Evolutionary conservation across 2,113 vertebrate genomes (phyloP).

Genomic region (Cinclus mexicanus): DNA sequence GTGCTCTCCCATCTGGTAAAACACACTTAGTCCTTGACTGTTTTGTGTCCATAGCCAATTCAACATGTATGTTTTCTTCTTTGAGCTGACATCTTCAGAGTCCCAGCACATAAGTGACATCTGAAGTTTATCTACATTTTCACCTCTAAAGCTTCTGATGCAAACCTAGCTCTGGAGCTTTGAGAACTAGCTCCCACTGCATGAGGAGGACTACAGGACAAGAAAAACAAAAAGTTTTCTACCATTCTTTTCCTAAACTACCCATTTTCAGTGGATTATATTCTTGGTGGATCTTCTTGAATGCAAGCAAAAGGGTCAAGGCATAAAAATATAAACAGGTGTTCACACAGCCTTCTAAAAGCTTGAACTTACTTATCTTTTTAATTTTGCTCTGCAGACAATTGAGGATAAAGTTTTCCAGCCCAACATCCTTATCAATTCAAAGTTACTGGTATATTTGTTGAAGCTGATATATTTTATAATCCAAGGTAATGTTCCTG

Average conservation of each 20-base stretch:
- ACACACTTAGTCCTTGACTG: neutral
- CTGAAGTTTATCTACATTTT: neutral
- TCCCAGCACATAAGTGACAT: neutral
- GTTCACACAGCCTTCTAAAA: neutral
- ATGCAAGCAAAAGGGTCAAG: neutral
- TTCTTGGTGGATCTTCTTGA: neutral
- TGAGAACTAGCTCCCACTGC: neutral
- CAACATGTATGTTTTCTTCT: neutral
- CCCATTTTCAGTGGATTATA: neutral
- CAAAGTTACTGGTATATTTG: neutral
- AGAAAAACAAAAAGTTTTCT: neutral
- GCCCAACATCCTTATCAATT: neutral
- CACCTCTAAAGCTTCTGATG: neutral
- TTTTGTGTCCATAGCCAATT: neutral
- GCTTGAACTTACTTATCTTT: neutral
- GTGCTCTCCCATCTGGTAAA: neutral
- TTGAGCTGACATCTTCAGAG: neutral
- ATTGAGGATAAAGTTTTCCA: neutral
- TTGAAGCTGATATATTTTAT: neutral
- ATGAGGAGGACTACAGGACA: rapidly evolving
- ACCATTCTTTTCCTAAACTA: neutral
- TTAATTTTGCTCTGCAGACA: neutral
- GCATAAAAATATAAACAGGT: neutral
- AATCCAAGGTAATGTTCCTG: neutral
- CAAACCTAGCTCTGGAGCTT: neutral